Conservation (phyloP, 1,140 invertebrate species). For the Drosophila trapezifrons region DNA sequence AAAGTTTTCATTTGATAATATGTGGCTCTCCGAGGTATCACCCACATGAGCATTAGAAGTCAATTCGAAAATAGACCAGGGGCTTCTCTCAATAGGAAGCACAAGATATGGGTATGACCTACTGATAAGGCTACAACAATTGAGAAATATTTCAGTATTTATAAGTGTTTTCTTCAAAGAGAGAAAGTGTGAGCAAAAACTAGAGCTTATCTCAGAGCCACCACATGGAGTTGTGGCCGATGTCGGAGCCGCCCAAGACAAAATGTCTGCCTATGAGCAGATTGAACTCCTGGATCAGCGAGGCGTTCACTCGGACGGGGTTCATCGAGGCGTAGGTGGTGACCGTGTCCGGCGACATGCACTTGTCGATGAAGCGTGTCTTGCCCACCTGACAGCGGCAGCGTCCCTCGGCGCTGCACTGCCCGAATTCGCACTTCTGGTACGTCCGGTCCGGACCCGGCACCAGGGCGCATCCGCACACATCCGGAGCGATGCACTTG, state of each 20-base stretch:
- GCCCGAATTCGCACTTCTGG: slow-evolving; percentile 67
- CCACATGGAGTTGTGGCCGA: slow-evolving; percentile 44
- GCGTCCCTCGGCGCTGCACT: slow-evolving; percentile 64
- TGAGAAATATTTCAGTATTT: slow-evolving; percentile 33
- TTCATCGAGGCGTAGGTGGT: slow-evolving; percentile 76
- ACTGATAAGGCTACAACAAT: slow-evolving; percentile 21
- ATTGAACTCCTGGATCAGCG: slow-evolving; percentile 71
- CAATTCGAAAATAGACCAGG: not conserved
- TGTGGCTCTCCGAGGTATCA: not conserved
- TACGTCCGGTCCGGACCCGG: slow-evolving; percentile 60
- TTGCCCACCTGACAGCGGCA: slow-evolving; percentile 73
- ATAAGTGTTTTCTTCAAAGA: slow-evolving; percentile 27
- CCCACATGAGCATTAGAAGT: not conserved
- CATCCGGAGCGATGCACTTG: slow-evolving; percentile 73
- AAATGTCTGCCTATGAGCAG: slow-evolving; percentile 73
- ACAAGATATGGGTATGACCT: slow-evolving; percentile 8
- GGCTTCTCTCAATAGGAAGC: not conserved
- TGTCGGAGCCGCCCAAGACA: slow-evolving; percentile 37
- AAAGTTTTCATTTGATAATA: not conserved
- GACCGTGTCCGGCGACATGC: slow-evolving; percentile 76
- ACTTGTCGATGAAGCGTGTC: slow-evolving; percentile 75
- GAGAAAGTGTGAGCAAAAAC: not conserved
- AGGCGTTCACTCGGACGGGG: slow-evolving; percentile 61
- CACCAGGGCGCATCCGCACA: slow-evolving; percentile 72
- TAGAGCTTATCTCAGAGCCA: slow-evolving; percentile 55